Evolutionary conservation across 2,888 invertebrate genomes (phyloP).

Genomic region (Drosophila neoperkinsi): DNA sequence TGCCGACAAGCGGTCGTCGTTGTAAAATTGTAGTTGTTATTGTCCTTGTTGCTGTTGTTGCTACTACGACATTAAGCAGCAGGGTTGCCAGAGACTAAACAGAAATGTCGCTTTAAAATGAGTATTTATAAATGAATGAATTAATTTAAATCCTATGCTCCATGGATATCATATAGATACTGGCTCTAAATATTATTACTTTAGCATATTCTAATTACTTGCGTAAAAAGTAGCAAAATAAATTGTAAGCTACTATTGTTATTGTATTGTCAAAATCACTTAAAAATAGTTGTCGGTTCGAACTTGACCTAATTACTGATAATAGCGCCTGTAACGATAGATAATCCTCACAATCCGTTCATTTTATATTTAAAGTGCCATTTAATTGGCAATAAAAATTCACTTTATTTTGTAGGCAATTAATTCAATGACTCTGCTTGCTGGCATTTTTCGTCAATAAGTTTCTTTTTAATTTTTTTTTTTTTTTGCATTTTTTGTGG

Average conservation of each 20-base stretch:
- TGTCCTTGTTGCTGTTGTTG: slow-evolving; percentile 18
- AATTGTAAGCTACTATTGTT: not conserved
- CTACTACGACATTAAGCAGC: slow-evolving; percentile 19
- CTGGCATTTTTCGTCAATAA: not conserved
- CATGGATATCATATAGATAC: not conserved
- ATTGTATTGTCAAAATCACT: not conserved
- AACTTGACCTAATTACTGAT: not conserved
- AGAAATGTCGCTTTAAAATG: slow-evolving; percentile 19
- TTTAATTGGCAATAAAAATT: not conserved
- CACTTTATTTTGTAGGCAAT: not conserved
- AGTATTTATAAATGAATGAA: not conserved
- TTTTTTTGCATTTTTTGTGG: slow-evolving; percentile 1
- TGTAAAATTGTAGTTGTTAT: slow-evolving; percentile 26
- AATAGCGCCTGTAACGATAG: not conserved
- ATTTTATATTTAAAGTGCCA: not conserved
- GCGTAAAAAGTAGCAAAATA: not conserved
- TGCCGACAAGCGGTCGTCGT: slow-evolving; percentile 65
- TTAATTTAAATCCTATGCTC: not conserved
- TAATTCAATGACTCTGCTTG: not conserved
- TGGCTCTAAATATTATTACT: not conserved
- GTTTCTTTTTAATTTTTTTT: not conserved
- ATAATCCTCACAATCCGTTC: not conserved
- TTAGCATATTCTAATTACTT: not conserved
- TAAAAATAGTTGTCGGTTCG: not conserved
- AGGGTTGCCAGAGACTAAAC: slow-evolving; percentile 28